Percentiles rank a stretch among this genome's conserved stretches.
Evolutionary conservation across 1,140 invertebrate species (phyloP).

Genomic region (Brachionus rotundiformis): DNA sequence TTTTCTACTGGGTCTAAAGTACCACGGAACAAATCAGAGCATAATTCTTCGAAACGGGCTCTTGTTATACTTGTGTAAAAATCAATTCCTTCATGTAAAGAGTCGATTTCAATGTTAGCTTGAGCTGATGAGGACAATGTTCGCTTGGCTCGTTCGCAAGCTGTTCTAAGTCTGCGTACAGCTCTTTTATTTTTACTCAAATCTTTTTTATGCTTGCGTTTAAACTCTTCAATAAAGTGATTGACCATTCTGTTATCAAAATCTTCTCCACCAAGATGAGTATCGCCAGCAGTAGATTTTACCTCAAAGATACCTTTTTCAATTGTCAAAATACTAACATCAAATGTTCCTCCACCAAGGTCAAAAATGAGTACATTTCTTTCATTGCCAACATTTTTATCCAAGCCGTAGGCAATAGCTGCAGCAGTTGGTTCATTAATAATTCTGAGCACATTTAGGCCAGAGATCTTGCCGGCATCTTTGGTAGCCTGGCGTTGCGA

Average conservation of each 20-base stretch:
- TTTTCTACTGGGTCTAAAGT: constrained; percentile 95
- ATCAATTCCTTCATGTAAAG: constrained; percentile 89
- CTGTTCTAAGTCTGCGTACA: constrained; percentile 83
- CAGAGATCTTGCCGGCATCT: constrained; percentile 66
- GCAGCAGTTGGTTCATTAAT: constrained; percentile 66
- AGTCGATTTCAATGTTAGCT: constrained; percentile 76
- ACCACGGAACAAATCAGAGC: constrained; percentile 81
- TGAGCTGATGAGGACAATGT: constrained; percentile 90
- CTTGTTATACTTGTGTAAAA: constrained; percentile 92
- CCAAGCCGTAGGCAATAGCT: constrained; percentile 66
- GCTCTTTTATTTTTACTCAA: constrained; percentile 84
- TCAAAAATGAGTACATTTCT: constrained; percentile 75
- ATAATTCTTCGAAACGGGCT: constrained; percentile 73
- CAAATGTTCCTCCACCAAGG: constrained; percentile 94
- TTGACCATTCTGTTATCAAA: constrained; percentile 94
- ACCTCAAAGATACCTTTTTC: constrained; percentile 92
- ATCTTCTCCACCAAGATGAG: constrained; percentile 95
- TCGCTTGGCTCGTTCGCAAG: constrained; percentile 91
- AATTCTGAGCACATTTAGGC: constrained; percentile 67
- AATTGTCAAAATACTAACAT: constrained; percentile 91
- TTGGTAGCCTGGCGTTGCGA: constrained; percentile 67
- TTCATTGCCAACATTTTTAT: constrained; percentile 64
- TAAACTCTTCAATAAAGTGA: constrained; percentile 94
- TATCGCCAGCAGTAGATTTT: constrained; percentile 93
- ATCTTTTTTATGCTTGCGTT: constrained; percentile 94